Conservation (phyloP, 2,113 vertebrate species). For the Eonycteris spelaea region DNA sequence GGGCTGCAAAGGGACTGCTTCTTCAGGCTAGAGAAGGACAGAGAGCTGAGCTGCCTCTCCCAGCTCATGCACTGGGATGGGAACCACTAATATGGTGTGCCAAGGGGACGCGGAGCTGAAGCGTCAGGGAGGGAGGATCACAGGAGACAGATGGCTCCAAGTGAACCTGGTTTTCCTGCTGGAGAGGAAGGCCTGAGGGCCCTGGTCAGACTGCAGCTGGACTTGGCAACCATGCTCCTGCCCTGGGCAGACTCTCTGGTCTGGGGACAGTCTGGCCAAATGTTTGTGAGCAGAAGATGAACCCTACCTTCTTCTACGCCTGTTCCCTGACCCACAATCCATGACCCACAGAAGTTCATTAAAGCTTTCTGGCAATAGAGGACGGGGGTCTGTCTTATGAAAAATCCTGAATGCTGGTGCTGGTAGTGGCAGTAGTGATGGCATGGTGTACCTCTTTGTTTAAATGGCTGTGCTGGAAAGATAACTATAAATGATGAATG, state of each 20-base stretch:
- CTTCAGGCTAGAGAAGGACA: neutral
- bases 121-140: rapidly evolving
- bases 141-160: neutral
- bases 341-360: neutral
- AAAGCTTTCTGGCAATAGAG: neutral
- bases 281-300: neutral
- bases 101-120: neutral
- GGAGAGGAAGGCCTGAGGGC: neutral
- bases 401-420: rapidly evolving
- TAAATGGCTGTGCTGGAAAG: neutral
- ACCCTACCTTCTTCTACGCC: too few relatives aligned
- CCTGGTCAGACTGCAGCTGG: neutral
- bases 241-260: neutral
- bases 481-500: too few relatives aligned
- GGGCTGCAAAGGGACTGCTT: neutral
- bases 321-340: neutral
- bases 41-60: too few relatives aligned
- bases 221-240: neutral
- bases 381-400: neutral
- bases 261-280: neutral
- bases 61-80: rapidly evolving
- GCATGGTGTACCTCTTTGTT: neutral
- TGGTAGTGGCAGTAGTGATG: neutral
- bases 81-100: neutral
- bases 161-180: neutral